phyloP scores from a whole-genome alignment of 2,797 vertebrate species.

The Remorina albescens region DNA sequence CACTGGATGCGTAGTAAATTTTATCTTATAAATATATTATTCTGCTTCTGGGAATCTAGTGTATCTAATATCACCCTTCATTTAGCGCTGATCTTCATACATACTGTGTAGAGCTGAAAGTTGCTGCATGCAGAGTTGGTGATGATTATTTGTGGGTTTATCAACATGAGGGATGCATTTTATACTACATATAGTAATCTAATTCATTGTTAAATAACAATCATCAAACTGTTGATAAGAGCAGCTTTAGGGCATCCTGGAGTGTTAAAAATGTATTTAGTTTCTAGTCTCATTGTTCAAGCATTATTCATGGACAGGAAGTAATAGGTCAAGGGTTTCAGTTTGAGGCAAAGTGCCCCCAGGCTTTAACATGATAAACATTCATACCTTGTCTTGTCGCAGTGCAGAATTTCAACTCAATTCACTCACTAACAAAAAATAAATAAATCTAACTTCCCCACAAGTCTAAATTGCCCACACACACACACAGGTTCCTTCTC shows the following conservation, averaged over 20 bases:
- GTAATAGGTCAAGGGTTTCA: conserved; percentile 6
- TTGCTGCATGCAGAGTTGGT: neutral
- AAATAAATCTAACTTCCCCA: conserved; percentile 25
- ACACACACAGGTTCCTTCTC: conserved; percentile 11
- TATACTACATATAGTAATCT: neutral
- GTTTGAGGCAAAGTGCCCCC: neutral
- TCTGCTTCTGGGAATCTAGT: neutral
- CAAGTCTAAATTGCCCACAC: conserved; percentile 18
- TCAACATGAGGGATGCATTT: neutral
- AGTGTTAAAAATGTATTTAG: neutral
- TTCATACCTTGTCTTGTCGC: conserved; percentile 14
- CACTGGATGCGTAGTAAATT: no score
- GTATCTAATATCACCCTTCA: neutral
- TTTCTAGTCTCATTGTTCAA: neutral
- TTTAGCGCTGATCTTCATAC: neutral
- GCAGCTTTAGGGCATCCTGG: neutral
- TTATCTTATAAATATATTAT: no score
- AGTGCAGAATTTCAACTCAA: conserved; percentile 34
- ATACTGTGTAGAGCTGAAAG: no score
- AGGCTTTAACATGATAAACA: conserved; percentile 1
- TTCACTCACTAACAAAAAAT: conserved; percentile 28
- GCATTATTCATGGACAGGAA: neutral
- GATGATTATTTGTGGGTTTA: neutral
- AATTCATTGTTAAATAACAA: no score
- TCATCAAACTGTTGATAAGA: neutral